A percentile compares a stretch with the other conserved stretches of the same genome.
phyloP scores from a whole-genome alignment of 2,113 vertebrate species.

The Prietella phreatophila region DNA sequence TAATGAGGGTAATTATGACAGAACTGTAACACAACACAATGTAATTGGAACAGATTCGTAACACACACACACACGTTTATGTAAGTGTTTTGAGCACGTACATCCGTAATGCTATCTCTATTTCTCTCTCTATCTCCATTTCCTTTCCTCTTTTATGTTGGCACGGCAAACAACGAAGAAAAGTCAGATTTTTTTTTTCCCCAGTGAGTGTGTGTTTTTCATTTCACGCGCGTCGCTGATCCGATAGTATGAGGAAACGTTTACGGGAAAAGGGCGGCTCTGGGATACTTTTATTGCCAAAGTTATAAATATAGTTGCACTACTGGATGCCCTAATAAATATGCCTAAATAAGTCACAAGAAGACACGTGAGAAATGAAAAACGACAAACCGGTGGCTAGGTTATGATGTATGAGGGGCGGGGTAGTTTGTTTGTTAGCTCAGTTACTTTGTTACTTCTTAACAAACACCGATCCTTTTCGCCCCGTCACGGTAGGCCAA shows the following conservation, averaged over 20 bases:
- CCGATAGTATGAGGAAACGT: conserved; percentile 19
- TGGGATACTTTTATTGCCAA: neutral
- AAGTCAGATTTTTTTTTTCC: neutral
- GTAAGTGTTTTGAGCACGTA: neutral
- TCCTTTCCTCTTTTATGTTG: neutral
- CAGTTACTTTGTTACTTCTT: too few relatives aligned
- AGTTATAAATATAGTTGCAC: neutral
- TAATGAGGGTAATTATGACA: neutral
- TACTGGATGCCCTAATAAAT: neutral
- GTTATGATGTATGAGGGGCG: neutral
- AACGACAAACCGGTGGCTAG: too few relatives aligned
- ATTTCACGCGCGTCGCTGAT: neutral
- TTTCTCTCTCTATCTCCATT: neutral
- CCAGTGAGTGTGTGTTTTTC: neutral
- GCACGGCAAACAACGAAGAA: too few relatives aligned
- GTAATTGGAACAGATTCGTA: neutral
- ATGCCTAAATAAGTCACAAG: neutral
- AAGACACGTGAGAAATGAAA: neutral
- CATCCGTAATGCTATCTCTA: neutral
- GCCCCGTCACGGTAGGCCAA: neutral
- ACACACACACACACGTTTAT: neutral
- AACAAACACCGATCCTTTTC: neutral
- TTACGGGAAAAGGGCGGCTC: conserved; percentile 1
- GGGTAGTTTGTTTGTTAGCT: neutral
- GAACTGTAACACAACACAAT: neutral